phyloP scores from a whole-genome alignment of 2,888 invertebrate species.

The Loripinus fragilis region DNA sequence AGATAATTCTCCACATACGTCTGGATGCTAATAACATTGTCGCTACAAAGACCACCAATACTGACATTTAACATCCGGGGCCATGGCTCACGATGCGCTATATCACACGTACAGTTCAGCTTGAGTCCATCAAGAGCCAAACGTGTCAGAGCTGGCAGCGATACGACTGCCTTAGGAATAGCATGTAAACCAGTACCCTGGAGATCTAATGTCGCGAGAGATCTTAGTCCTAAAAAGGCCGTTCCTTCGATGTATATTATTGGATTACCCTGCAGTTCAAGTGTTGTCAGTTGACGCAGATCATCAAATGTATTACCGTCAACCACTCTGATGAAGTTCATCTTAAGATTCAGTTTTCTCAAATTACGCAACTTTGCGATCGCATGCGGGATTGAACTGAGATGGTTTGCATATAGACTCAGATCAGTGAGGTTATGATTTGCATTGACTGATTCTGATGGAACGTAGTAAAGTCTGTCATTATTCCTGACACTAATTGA shows the following conservation, averaged over 20 bases:
- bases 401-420: not conserved
- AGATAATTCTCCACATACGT: not conserved
- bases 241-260: not conserved
- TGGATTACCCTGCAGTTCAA: not conserved
- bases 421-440: not conserved
- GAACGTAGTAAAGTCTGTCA: not conserved
- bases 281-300: not conserved
- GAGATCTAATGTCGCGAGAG: not conserved
- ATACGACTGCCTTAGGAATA: not conserved
- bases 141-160: not conserved
- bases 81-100: not conserved
- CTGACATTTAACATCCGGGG: not conserved
- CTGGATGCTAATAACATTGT: not conserved
- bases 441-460: not conserved
- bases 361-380: not conserved
- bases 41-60: not conserved
- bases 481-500: not conserved
- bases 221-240: not conserved
- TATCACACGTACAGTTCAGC: slow-evolving; percentile 1
- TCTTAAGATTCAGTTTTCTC: not conserved
- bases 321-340: slow-evolving; percentile 2
- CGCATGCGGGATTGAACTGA: not conserved
- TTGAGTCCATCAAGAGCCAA: not conserved
- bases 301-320: not conserved
- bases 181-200: not conserved